phyloP scores from a whole-genome alignment of 2,888 invertebrate genomes.

The Ganaspis brasiliensis region DNA sequence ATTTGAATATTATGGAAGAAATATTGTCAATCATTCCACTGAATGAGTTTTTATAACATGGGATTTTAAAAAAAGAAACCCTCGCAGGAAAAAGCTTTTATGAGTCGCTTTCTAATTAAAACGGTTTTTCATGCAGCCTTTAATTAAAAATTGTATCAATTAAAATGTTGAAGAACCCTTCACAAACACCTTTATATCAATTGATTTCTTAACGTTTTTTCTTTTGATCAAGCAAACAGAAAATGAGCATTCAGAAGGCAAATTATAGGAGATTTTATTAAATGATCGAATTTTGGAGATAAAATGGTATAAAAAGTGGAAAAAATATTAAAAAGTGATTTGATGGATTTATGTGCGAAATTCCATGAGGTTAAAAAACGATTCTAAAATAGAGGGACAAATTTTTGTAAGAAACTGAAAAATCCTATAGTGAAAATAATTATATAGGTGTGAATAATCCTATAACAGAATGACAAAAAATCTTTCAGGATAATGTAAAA shows the following conservation, averaged over 20 bases:
- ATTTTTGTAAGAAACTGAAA: too few species aligned
- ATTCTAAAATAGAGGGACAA: too few species aligned
- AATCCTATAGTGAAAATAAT: too few species aligned
- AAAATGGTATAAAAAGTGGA: too few species aligned
- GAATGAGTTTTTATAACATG: conserved; percentile 13
- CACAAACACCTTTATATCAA: neutral
- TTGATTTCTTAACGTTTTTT: neutral
- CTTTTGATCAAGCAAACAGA: neutral
- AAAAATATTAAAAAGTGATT: too few species aligned
- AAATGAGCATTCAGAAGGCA: neutral
- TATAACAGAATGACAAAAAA: too few species aligned
- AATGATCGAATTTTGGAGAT: neutral
- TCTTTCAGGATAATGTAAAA: too few species aligned
- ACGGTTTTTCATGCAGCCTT: neutral
- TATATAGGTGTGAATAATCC: too few species aligned
- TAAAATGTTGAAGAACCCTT: neutral
- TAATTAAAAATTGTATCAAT: conserved; percentile 7
- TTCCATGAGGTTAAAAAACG: too few species aligned
- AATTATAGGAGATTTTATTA: neutral
- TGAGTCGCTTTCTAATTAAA: neutral
- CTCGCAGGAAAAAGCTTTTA: neutral
- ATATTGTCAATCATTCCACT: conserved; percentile 10
- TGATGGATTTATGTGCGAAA: too few species aligned
- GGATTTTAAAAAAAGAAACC: neutral
- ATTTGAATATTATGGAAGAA: neutral